Evolutionary conservation across 2,888 invertebrate species (phyloP), one percentile per base, ranked within the genome.

Genomic region (Capitulum mitella): DNA sequence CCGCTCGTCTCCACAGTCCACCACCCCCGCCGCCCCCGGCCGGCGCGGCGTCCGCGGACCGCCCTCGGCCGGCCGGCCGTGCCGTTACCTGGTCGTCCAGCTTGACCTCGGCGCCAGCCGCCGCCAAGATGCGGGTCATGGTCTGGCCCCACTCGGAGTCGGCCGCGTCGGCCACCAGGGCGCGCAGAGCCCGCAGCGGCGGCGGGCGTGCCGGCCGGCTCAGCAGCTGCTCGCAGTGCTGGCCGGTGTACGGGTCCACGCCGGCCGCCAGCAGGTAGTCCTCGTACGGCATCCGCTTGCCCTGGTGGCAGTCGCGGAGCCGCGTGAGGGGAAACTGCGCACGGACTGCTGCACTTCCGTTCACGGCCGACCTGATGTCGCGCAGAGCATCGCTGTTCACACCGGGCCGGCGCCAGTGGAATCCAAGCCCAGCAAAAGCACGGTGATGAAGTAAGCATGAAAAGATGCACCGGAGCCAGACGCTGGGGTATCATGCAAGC

Each of bases 221-320:
- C 43, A 76, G 29, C 29, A 12, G 76, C 46, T 48, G 43, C 12
- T 43, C 76, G 26, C 19, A 14, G 26, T 0, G 16, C 40, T 75
- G n/a, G 29, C 29, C 43, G 43, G 32, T 3, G 29, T 5, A 16
- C 16, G 16, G 29, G 14, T 19, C 26, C 19, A 29, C 29, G 32
- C 46, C 76, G 46, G 76, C 76, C 76, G 76, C 46, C 29, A 76
- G 76, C 76, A 76, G 46, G 48, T 46, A 48, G 48, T 43, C 46
- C 46, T 76, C 29, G 46, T 76, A 48, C 46, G 76, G 46, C 76
- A 46, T 16, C 0, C 76, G 10, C 46, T 12, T 3, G 29, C 32
- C 6, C 76, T 29, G 46, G n/a, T n/a, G n/a, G n/a, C n/a, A n/a
- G n/a, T n/a, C n/a, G n/a, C n/a, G n/a, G n/a, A n/a, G n/a, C n/a